Evolutionary conservation across 1,140 invertebrate genomes (phyloP), one percentile per base, ranked within the genome.

Genomic region (Antheraea pernyi): DNA sequence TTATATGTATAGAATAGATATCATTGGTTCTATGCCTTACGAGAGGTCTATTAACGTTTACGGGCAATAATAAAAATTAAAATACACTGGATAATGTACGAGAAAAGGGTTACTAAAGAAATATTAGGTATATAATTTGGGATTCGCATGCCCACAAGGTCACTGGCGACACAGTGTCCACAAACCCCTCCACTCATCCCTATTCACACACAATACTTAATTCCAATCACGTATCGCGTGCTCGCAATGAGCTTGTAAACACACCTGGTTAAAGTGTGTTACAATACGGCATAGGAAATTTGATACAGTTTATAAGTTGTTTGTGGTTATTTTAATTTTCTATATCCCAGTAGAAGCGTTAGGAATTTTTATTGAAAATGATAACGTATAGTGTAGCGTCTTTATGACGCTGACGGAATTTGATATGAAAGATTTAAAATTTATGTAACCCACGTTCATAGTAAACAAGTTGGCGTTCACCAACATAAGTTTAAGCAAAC

Each of bases 201-300:
- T 10, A 19, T 6, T 9, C 19, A 61, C 10, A 19, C 19, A 36
- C 59, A 61, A 61, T 61, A 64, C 62, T 80, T 80, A 86, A 80
- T 85, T 85, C 84, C 65, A 65, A 79, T 79, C 85, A 88, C 86
- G 86, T 86, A 71, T 74, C 22, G 63, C 37, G 59, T 68, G 61
- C 42, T 74, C 62, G 66, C 77, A 77, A 81, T 76, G 74, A 79
- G 72, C 65, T 68, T 71, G 75, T 72, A 72, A 77, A 80, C 72
- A 79, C 70, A 77, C 77, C 64, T 53, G 30, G 53, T 39, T 59
- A 66, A 67, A 46, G 22, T 46, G 53, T 66, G 48, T 58, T 19
- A 66, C 65, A 67, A 67, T 59, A 67, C 53, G 48, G 65, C 22
- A 37, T n/a, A 59, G 48, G 18, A 67, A 59, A 58, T 37, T 67